Conservation (phyloP, 2,888 invertebrate genomes). For the Drosophila melanosoma region DNA sequence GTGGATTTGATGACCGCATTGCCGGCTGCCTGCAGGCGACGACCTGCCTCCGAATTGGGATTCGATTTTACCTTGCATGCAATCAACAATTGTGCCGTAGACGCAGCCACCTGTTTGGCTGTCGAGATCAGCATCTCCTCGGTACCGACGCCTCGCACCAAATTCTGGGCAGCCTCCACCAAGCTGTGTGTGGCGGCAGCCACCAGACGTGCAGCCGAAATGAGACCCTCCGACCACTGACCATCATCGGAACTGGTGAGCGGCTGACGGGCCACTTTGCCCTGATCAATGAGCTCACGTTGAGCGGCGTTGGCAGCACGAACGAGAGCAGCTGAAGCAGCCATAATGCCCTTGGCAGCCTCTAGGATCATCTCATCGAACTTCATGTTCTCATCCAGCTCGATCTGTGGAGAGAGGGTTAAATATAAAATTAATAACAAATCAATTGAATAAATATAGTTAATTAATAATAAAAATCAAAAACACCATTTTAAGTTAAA, state of each 20-base stretch:
- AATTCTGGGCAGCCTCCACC: conserved; percentile 98
- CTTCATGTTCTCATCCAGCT: conserved; percentile 94
- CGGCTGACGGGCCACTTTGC: conserved; percentile 93
- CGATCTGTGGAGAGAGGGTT: conserved; percentile 67
- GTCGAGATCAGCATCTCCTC: conserved; percentile 98
- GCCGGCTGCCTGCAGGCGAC: conserved; percentile 95
- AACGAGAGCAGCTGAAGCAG: conserved; percentile 98
- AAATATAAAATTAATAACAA: neutral
- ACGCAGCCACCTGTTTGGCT: conserved; percentile 98
- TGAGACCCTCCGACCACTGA: conserved; percentile 98
- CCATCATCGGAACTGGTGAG: conserved; percentile 96
- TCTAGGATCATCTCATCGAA: conserved; percentile 99
- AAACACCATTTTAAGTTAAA: conserved; percentile 57
- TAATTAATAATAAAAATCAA: conserved; percentile 24
- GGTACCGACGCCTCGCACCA: conserved; percentile 95
- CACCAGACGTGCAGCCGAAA: conserved; percentile 97
- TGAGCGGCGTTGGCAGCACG: conserved; percentile 99
- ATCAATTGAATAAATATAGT: neutral
- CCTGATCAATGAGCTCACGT: conserved; percentile 96
- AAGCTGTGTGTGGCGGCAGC: conserved; percentile 99
- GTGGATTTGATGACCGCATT: conserved; percentile 99
- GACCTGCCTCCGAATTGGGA: conserved; percentile 96
- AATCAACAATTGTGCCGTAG: conserved; percentile 98
- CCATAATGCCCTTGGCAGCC: conserved; percentile 98
- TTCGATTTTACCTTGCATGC: conserved; percentile 99